These are phyloP conservation scores for Anadara kagoshimensis DNA, from an alignment of 1,140 invertebrate genomes.

Conservation along the genomic window DNA sequence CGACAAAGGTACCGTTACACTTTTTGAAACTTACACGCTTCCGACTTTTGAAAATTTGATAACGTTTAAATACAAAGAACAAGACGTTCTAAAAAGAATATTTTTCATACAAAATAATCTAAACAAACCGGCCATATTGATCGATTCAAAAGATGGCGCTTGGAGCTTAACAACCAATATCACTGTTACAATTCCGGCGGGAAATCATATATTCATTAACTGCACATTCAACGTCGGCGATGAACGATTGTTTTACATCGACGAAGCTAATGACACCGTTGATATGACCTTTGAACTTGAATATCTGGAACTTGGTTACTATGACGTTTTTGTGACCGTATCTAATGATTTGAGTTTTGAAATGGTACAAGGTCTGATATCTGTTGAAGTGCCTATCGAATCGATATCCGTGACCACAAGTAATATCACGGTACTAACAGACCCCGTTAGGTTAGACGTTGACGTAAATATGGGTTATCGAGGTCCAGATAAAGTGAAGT, in stretches of 20 bases:
- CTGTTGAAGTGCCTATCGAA: slow-evolving; percentile 63
- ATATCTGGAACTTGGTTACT: slow-evolving; percentile 61
- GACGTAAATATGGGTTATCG: slow-evolving; percentile 49
- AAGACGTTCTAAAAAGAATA: slow-evolving; percentile 40
- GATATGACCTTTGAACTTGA: slow-evolving; percentile 39
- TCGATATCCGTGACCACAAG: slow-evolving; percentile 38
- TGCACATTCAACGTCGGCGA: slow-evolving; percentile 58
- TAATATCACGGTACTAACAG: slow-evolving; percentile 53
- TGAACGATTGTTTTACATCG: slow-evolving; percentile 52
- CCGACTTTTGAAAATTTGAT: slow-evolving; percentile 49
- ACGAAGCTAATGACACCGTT: slow-evolving; percentile 33
- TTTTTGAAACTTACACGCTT: slow-evolving; percentile 10
- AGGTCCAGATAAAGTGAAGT: slow-evolving; percentile 54
- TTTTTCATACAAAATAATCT: slow-evolving; percentile 47
- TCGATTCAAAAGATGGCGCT: slow-evolving; percentile 35
- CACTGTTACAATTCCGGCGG: slow-evolving; percentile 47
- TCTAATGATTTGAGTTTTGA: slow-evolving; percentile 61
- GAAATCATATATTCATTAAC: slow-evolving; percentile 55
- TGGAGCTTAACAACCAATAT: slow-evolving; percentile 60
- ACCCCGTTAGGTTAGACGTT: slow-evolving; percentile 46
- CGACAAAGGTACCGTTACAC: not conserved
- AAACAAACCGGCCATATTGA: slow-evolving; percentile 37
- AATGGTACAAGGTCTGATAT: slow-evolving; percentile 46
- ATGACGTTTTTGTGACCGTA: slow-evolving; percentile 48
- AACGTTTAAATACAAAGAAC: slow-evolving; percentile 29